Conservation (phyloP, 1,140 invertebrate species). For the Drosophila willistoni region DNA sequence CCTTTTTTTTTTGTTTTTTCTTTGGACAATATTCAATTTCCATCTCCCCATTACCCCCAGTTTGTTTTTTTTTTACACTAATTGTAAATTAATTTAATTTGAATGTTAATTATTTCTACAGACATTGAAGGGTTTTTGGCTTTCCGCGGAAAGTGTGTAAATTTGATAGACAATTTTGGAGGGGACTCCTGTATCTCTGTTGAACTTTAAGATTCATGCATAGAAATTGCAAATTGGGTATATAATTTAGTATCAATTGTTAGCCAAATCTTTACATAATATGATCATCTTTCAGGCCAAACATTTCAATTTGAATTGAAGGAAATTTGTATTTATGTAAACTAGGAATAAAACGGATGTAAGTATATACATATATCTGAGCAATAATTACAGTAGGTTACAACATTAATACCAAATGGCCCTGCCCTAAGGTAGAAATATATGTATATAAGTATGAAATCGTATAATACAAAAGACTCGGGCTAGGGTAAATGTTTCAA, state of each 20-base stretch:
- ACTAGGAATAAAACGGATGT: neutral
- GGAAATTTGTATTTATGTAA: neutral
- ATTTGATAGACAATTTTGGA: neutral
- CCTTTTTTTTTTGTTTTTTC: neutral
- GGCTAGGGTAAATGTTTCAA: constrained; percentile 1
- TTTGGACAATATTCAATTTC: constrained; percentile 12
- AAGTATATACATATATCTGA: neutral
- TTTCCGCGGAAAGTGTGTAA: neutral
- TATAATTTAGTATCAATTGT: too few species aligned
- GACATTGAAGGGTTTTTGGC: constrained; percentile 22
- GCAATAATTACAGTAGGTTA: neutral
- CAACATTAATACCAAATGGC: neutral
- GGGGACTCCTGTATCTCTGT: too few species aligned
- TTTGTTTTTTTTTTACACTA: constrained; percentile 34
- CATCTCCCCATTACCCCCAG: neutral
- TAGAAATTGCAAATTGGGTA: too few species aligned
- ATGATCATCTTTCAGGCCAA: too few species aligned
- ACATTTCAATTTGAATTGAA: too few species aligned
- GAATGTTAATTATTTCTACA: constrained; percentile 61
- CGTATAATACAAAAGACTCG: neutral
- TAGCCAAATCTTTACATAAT: too few species aligned
- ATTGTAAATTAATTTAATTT: constrained; percentile 75
- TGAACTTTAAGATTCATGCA: too few species aligned
- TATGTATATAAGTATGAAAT: neutral
- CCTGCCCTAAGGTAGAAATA: constrained; percentile 1